Percentiles rank a stretch among this genome's conserved stretches.
Evolutionary conservation across 2,888 invertebrate species (phyloP).

Genomic region (Nysson spinosus): DNA sequence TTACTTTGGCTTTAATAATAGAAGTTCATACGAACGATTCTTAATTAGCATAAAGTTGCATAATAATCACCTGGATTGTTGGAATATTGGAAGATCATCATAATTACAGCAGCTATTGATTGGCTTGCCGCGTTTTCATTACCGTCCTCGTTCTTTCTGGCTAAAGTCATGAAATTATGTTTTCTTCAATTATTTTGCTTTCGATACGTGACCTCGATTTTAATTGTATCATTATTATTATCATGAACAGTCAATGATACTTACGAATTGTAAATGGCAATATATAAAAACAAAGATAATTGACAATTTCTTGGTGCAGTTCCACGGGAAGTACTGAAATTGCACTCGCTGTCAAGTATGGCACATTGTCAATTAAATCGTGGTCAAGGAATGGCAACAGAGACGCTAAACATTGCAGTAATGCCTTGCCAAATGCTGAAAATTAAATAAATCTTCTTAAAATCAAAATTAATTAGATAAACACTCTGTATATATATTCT

Average conservation of each 20-base stretch:
- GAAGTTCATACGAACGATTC: too few species aligned
- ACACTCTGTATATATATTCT: too few species aligned
- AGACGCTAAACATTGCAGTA: conserved; percentile 95
- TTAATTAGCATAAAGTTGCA: too few species aligned
- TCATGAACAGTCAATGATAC: conserved; percentile 71
- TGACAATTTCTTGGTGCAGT: conserved; percentile 96
- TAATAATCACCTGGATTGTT: conserved; percentile 95
- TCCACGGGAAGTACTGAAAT: conserved; percentile 94
- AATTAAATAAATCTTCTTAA: conserved; percentile 40
- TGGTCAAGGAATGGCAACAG: conserved; percentile 97
- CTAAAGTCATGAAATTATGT: too few species aligned
- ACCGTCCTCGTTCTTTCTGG: conserved; percentile 85
- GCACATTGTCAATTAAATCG: conserved; percentile 96
- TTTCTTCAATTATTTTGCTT: too few species aligned
- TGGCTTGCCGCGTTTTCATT: conserved; percentile 89
- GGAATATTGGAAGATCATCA: conserved; percentile 98
- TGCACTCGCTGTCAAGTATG: conserved; percentile 95
- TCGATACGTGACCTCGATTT: too few species aligned
- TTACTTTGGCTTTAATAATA: too few species aligned
- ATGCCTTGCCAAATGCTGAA: conserved; percentile 94
- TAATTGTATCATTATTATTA: too few species aligned
- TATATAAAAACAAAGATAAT: conserved; percentile 96
- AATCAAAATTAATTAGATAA: too few species aligned
- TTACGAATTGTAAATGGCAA: conserved; percentile 96
- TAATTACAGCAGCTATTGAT: conserved; percentile 94